phyloP scores from a whole-genome alignment of 2,797 vertebrate genomes.

The Acipenser ruthenus region DNA sequence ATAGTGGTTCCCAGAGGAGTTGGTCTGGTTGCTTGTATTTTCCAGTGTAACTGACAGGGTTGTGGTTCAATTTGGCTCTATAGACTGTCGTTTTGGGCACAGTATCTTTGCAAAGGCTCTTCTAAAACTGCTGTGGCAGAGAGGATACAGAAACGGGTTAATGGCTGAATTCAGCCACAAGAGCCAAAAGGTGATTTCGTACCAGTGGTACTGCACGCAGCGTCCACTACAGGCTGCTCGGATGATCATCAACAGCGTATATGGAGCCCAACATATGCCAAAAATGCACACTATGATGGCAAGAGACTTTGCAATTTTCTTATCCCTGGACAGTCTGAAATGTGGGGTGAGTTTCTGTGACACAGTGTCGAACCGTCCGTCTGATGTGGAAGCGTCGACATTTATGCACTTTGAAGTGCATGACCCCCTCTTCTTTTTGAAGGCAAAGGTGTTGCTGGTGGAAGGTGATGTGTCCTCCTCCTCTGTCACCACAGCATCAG shows the following conservation, averaged over 20 bases:
- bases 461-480: conserved; percentile 15
- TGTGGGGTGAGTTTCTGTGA: conserved; percentile 50
- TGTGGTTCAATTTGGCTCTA: conserved; percentile 31
- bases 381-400: conserved; percentile 44
- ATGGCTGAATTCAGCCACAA: conserved; percentile 82
- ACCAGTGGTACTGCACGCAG: conserved; percentile 60
- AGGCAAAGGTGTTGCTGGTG: conserved; percentile 31
- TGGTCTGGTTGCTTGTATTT: too few relatives aligned
- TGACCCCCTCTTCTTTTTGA: conserved; percentile 38
- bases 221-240: conserved; percentile 58
- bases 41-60: neutral
- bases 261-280: conserved; percentile 79
- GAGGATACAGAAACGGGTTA: conserved; percentile 79
- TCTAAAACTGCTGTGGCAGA: conserved; percentile 76
- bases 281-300: conserved; percentile 75
- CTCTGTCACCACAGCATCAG: neutral
- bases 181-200: conserved; percentile 79
- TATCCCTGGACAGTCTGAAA: conserved; percentile 66
- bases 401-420: conserved; percentile 8
- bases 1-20: too few relatives aligned
- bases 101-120: conserved; percentile 75
- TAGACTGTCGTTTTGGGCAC: conserved; percentile 39
- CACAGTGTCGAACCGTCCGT: conserved; percentile 50
- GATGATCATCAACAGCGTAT: conserved; percentile 75
- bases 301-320: conserved; percentile 76